Conservation (phyloP, 2,797 vertebrate species). For the Enteromius fasciolatus region DNA sequence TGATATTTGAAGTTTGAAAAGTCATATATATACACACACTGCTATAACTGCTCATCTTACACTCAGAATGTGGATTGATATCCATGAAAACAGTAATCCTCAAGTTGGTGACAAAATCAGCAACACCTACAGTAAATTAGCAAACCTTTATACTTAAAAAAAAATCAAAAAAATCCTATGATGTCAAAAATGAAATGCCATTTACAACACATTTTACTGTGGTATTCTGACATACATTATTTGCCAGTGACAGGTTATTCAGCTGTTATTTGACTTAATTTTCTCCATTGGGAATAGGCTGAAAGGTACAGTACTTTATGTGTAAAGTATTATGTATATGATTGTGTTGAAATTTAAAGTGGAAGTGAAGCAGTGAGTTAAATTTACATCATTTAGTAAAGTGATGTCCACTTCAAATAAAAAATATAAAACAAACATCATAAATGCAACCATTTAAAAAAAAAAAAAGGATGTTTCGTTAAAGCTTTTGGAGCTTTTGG, state of each 20-base stretch:
- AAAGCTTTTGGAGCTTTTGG: too few relatives aligned
- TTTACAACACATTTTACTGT: background rate
- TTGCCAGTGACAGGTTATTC: background rate
- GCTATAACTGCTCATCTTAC: background rate
- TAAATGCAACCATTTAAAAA: too few relatives aligned
- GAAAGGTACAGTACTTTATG: background rate
- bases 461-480: too few relatives aligned
- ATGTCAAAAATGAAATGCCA: background rate
- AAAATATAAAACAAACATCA: too few relatives aligned
- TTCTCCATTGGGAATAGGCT: background rate
- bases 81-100: slow-evolving; percentile 44
- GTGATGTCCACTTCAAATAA: too few relatives aligned
- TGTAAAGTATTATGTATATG: background rate
- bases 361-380: too few relatives aligned
- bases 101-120: slow-evolving; percentile 14
- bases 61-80: slow-evolving; percentile 25
- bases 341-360: too few relatives aligned
- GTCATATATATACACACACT: background rate
- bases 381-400: too few relatives aligned
- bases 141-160: background rate
- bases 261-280: background rate
- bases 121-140: background rate
- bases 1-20: background rate
- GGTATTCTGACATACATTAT: background rate
- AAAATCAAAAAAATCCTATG: background rate